A percentile compares a stretch with the other conserved stretches of the same genome.
phyloP scores from a whole-genome alignment of 1,140 invertebrate genomes.

The Drosophila athabasca region DNA sequence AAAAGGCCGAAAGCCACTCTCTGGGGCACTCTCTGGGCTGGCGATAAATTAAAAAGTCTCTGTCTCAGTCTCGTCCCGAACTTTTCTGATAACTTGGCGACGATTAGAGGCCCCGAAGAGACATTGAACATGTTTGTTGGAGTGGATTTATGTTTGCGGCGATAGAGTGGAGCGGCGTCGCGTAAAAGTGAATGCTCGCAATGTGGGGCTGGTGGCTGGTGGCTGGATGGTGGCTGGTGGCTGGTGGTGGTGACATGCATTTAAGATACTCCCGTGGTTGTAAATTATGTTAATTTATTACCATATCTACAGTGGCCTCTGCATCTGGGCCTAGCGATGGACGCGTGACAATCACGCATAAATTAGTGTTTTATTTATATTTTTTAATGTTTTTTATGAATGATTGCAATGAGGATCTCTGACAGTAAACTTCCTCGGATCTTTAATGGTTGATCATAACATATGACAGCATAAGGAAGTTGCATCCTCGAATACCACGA shows the following conservation, averaged over 20 bases:
- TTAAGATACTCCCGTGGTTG: slow-evolving; percentile 71
- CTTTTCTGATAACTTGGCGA: slow-evolving; percentile 54
- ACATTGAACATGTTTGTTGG: slow-evolving; percentile 50
- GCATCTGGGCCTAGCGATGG: slow-evolving; percentile 11
- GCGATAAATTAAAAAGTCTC: slow-evolving; percentile 50
- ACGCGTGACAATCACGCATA: slow-evolving; percentile 2
- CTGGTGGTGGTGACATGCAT: slow-evolving; percentile 65
- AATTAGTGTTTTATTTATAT: no score
- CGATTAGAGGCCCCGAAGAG: slow-evolving; percentile 55
- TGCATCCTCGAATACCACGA: no score
- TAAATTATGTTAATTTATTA: slow-evolving; percentile 75
- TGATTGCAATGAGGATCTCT: no score
- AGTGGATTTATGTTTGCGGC: slow-evolving; percentile 55
- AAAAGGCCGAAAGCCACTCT: slow-evolving; percentile 6
- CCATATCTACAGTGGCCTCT: slow-evolving; percentile 42
- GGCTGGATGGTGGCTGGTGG: no score
- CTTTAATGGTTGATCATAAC: no score
- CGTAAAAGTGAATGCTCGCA: slow-evolving; percentile 75
- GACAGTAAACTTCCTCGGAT: no score
- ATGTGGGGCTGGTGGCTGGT: slow-evolving; percentile 11
- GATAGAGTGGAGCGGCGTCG: slow-evolving; percentile 64
- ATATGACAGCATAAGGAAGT: no score
- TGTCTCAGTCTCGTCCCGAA: slow-evolving; percentile 11
- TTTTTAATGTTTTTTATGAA: no score
- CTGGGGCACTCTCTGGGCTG: neutral